Conservation (phyloP, 2,797 vertebrate species). For the Pipistrellus kuhlii region DNA sequence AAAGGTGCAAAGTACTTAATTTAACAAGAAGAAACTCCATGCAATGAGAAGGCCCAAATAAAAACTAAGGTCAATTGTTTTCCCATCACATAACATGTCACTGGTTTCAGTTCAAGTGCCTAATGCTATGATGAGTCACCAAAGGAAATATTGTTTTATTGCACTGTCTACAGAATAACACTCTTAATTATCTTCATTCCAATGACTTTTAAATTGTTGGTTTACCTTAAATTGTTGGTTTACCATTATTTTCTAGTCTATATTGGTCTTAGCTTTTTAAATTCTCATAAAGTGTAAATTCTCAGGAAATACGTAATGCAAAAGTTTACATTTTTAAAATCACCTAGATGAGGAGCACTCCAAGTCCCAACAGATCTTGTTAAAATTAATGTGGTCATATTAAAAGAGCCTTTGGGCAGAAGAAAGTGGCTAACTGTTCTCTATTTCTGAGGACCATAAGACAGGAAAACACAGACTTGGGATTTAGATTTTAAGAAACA, state of each 20-base stretch:
- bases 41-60: constrained; percentile 68
- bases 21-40: constrained; percentile 76
- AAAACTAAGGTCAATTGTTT: constrained; percentile 81
- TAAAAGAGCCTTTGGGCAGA: background rate
- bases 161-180: constrained; percentile 54
- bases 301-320: background rate
- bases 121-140: constrained; percentile 74
- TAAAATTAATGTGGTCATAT: background rate
- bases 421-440: background rate
- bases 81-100: constrained; percentile 71
- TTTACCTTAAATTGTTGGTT: constrained; percentile 60
- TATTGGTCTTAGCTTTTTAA: constrained; percentile 32
- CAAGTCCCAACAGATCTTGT: background rate
- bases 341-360: background rate
- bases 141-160: constrained; percentile 72
- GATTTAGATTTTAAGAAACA: background rate
- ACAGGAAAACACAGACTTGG: background rate
- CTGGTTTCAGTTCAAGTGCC: constrained; percentile 78
- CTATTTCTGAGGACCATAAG: background rate
- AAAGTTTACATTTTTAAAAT: background rate
- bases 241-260: background rate
- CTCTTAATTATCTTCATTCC: constrained; percentile 69
- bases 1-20: constrained; percentile 62
- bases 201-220: constrained; percentile 63
- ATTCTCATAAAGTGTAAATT: background rate